These are phyloP conservation scores for Zosterops lateralis DNA, from an alignment of 2,113 vertebrate genomes.

Conservation along the genomic window DNA sequence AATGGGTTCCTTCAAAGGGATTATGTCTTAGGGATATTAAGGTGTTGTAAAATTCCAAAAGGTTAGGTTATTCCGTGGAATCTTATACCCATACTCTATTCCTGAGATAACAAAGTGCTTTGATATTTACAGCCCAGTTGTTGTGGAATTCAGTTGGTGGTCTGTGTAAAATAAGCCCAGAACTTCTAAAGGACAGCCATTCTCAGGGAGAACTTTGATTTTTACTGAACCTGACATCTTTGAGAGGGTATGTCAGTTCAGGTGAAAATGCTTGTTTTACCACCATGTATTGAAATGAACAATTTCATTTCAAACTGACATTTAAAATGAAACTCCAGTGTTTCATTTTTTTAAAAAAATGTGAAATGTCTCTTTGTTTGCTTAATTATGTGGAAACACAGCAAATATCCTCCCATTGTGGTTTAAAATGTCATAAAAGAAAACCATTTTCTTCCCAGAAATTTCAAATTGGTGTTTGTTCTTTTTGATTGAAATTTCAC, in stretches of 20 bases:
- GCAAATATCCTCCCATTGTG: background rate
- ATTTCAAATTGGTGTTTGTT: background rate
- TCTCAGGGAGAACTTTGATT: background rate
- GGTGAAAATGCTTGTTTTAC: background rate
- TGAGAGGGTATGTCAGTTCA: background rate
- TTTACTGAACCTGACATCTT: background rate
- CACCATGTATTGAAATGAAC: background rate
- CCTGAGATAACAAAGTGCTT: background rate
- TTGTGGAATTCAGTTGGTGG: background rate
- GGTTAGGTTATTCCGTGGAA: background rate
- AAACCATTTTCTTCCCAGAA: background rate
- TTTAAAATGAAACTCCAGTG: background rate
- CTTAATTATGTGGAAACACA: background rate
- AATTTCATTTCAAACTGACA: slow-evolving; percentile 17
- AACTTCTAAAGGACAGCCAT: background rate
- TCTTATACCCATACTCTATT: background rate
- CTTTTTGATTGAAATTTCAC: slow-evolving; percentile 8
- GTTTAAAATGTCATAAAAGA: background rate
- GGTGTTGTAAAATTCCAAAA: background rate
- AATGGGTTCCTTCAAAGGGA: background rate
- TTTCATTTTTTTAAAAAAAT: background rate
- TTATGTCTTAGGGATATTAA: background rate
- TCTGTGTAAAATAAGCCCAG: background rate
- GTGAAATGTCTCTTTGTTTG: background rate
- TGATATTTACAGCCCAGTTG: background rate